Conservation (phyloP, 2,113 vertebrate genomes). For the Pelusios castaneus region DNA sequence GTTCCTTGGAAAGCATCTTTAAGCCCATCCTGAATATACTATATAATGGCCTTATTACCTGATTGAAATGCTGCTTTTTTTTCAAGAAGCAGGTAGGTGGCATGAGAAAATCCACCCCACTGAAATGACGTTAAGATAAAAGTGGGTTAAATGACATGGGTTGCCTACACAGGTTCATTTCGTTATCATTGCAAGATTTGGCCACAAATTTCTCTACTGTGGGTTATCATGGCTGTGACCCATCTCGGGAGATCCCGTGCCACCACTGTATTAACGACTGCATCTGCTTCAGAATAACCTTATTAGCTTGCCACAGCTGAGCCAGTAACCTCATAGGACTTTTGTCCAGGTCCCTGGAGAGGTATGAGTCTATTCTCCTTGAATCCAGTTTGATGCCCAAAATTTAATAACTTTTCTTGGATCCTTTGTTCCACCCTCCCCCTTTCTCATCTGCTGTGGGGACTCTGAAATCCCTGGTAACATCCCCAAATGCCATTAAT, state of each 20-base stretch:
- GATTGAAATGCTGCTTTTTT: background rate
- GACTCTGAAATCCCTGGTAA: conserved; percentile 75
- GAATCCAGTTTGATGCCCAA: conserved; percentile 81
- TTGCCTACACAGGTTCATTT: conserved; percentile 59
- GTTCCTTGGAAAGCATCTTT: conserved; percentile 32
- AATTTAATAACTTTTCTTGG: conserved; percentile 80
- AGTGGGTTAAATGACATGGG: conserved; percentile 58
- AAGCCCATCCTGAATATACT: conserved; percentile 15
- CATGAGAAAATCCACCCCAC: background rate
- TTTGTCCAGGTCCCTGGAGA: conserved; percentile 75
- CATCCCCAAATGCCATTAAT: conserved; percentile 79
- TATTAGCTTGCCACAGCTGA: conserved; percentile 86
- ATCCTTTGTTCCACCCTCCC: conserved; percentile 71
- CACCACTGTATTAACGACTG: conserved; percentile 86
- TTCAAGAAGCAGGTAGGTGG: background rate
- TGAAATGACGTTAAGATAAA: conserved; percentile 37
- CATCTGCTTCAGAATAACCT: conserved; percentile 86
- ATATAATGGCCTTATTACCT: conserved; percentile 24
- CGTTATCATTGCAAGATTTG: conserved; percentile 77
- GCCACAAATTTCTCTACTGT: conserved; percentile 80
- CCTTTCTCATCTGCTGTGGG: conserved; percentile 74
- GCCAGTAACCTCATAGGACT: conserved; percentile 80
- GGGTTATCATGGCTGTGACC: conserved; percentile 84
- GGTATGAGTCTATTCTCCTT: conserved; percentile 76
- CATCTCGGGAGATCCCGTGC: conserved; percentile 82